These are phyloP conservation scores for Eupelmus urozonus DNA, from an alignment of 2,888 invertebrate genomes.

Conservation along the genomic window DNA sequence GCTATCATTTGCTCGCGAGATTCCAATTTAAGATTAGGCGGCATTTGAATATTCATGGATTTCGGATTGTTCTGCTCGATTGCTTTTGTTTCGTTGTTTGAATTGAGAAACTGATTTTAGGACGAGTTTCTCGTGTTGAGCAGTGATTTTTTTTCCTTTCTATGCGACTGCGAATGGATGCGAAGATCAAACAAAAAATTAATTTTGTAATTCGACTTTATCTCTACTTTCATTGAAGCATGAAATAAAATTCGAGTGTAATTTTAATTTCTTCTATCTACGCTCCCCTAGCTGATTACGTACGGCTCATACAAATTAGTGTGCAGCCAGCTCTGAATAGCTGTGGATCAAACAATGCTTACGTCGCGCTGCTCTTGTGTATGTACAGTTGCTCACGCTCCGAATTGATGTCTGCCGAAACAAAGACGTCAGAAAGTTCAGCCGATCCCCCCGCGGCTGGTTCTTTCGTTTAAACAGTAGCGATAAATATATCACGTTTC, in stretches of 20 bases:
- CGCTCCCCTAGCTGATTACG: not conserved
- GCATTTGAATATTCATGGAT: slow-evolving; percentile 47
- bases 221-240: no score
- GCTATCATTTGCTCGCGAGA: slow-evolving; percentile 42
- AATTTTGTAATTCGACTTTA: no score
- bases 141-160: no score
- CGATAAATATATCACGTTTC: slow-evolving; percentile 39
- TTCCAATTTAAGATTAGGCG: slow-evolving; percentile 45
- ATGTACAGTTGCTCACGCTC: slow-evolving; percentile 31
- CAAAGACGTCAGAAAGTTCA: slow-evolving; percentile 61
- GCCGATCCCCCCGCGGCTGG: slow-evolving; percentile 26
- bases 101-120: no score
- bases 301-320: slow-evolving; percentile 7
- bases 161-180: no score
- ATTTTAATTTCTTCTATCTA: no score
- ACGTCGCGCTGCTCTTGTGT: not conserved
- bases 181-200: no score
- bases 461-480: slow-evolving; percentile 3
- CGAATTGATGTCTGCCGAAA: slow-evolving; percentile 62
- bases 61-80: slow-evolving; percentile 20
- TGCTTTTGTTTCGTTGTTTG: slow-evolving; percentile 1
- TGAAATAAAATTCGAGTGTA: no score
- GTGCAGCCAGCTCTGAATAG: not conserved
- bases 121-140: no score
- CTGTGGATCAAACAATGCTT: slow-evolving; percentile 15